Base-by-base conservation (phyloP, 53 echinoderm and acorn worm genomes). In the Echinarachnius parma region DNA sequence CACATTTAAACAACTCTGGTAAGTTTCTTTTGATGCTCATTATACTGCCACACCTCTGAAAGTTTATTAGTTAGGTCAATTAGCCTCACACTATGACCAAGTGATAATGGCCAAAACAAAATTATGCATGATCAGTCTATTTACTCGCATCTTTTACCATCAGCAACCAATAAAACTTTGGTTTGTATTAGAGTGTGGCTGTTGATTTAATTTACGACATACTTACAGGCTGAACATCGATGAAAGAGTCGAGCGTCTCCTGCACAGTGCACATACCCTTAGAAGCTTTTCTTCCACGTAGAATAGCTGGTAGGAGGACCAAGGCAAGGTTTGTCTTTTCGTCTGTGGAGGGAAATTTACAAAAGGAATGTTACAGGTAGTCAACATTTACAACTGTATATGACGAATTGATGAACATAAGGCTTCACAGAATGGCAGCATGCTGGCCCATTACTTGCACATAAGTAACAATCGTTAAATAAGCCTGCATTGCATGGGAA, bases 251-350 rank as follows among this genome's bases (percentile, higher is more conserved):
- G 53, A 53, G 53, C 26, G 53, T 53, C 26, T 53, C 53, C 53
- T 53, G 53, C 53, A 53, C 53, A 53, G 53, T 53, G 53, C 53
- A 53, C 53, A 53, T 24, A 25, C 53, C n/a, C 53, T 23, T 24
- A 22, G 23, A 23, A 53, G 26, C 26, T 53, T 53, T 53, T 53
- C 53, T 53, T 25, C 26, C 53, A 53, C 26, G 53, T 53, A 24
- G 53, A 53, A 53, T 53, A 53, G 53, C 53, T 24, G 53, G 53
- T 25, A 53, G 53, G 53, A 53, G 53, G 26, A 53, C 53, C 53
- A 53, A 53, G 25, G 53, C 53, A 24, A 53, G 25, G 53, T 53
- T 53, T 23, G 53, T 53, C 53, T 53, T 53, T 10, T 53, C 53
- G 5, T 25, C 53, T 53, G 53, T 23, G 4, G 25, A 53, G 25